A percentile compares a stretch with the other conserved stretches of the same genome.
Conservation (phyloP, 1,140 invertebrate genomes). For the Holcopasites calliopsidis region DNA sequence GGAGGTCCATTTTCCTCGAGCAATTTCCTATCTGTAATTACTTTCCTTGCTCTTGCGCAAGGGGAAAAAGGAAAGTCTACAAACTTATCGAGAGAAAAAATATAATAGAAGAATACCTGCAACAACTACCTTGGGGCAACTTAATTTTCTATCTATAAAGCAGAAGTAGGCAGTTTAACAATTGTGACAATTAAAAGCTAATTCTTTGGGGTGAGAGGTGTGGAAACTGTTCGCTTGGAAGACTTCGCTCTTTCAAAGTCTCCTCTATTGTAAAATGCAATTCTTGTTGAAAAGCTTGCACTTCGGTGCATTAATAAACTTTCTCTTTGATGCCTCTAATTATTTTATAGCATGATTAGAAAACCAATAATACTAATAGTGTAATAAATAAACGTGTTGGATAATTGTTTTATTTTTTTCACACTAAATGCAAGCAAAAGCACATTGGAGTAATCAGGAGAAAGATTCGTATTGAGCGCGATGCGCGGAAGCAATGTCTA, state of each 20-base stretch:
- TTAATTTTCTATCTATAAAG: not conserved
- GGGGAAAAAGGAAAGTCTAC: not conserved
- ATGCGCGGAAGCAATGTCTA: not conserved
- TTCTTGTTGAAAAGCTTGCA: not conserved
- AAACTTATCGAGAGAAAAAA: constrained; percentile 3
- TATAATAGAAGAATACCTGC: not conserved
- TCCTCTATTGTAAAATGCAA: no score
- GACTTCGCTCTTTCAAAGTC: no score
- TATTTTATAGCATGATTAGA: not conserved
- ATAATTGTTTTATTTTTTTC: not conserved
- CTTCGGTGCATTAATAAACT: not conserved
- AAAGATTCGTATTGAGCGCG: not conserved
- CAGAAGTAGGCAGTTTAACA: not conserved
- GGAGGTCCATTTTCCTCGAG: constrained; percentile 10
- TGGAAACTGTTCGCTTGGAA: not conserved
- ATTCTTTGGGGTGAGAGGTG: no score
- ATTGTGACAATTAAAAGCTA: not conserved
- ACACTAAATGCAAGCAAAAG: not conserved
- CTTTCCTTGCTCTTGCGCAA: constrained; percentile 2
- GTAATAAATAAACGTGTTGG: not conserved
- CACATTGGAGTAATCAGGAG: not conserved
- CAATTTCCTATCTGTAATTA: constrained; percentile 43
- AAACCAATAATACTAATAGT: not conserved
- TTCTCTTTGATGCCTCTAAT: not conserved
- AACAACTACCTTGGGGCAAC: not conserved